phyloP scores from a whole-genome alignment of 2,113 vertebrate species.

The Petaurus breviceps region DNA sequence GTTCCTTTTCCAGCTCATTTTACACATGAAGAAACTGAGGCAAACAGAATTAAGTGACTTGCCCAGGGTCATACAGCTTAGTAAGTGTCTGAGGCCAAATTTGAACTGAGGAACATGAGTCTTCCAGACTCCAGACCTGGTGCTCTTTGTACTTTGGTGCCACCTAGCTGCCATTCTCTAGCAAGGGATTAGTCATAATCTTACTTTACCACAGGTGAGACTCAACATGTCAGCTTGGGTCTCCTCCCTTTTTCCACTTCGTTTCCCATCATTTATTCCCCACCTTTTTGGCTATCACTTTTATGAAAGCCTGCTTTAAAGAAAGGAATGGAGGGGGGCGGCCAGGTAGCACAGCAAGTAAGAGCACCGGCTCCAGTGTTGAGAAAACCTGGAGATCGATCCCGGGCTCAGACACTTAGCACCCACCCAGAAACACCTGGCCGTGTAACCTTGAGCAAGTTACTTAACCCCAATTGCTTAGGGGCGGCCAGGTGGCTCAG shows the following conservation, averaged over 20 bases:
- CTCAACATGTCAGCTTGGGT: background rate
- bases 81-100: background rate
- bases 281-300: background rate
- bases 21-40: too few relatives aligned
- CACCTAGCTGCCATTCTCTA: background rate
- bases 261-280: background rate
- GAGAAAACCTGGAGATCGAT: too few relatives aligned
- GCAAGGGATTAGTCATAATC: background rate
- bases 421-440: too few relatives aligned
- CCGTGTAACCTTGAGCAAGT: too few relatives aligned
- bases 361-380: too few relatives aligned
- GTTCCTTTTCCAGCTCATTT: background rate
- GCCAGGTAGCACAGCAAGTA: too few relatives aligned
- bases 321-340: too few relatives aligned
- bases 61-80: background rate
- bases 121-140: background rate
- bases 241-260: background rate
- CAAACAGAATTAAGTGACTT: background rate
- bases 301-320: background rate
- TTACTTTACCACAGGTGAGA: background rate
- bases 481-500: too few relatives aligned
- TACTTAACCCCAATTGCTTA: too few relatives aligned
- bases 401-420: too few relatives aligned
- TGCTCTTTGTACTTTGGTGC: background rate
- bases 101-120: background rate